Evolutionary conservation across 1,140 invertebrate species (phyloP).

Genomic region (Aporrectodea caliginosa): DNA sequence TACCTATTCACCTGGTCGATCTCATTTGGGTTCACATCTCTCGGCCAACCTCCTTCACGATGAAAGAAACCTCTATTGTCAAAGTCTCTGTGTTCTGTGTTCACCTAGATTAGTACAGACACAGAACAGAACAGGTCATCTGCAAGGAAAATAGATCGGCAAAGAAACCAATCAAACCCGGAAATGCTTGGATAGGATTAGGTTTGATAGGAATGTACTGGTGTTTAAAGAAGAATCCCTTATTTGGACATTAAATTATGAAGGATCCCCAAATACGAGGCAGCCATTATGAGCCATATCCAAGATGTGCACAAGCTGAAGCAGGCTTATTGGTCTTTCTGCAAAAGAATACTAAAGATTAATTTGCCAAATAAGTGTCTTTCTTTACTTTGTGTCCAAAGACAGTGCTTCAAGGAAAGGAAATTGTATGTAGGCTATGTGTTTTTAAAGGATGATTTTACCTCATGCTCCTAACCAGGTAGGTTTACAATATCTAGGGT

Average conservation of each 20-base stretch:
- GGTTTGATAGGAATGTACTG: not conserved
- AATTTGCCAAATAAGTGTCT: too few species aligned
- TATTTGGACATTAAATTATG: not conserved
- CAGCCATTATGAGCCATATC: not conserved
- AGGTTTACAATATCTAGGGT: too few species aligned
- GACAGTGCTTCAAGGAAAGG: too few species aligned
- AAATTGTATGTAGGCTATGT: too few species aligned
- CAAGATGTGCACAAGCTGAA: too few species aligned
- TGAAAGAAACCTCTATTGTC: slow-evolving; percentile 78
- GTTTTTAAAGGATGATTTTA: too few species aligned
- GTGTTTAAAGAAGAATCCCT: not conserved
- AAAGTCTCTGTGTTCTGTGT: slow-evolving; percentile 75
- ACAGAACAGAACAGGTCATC: not conserved
- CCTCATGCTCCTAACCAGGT: too few species aligned
- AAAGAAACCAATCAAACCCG: not conserved
- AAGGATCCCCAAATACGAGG: too few species aligned
- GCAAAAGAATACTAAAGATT: too few species aligned
- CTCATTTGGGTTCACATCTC: slow-evolving; percentile 86
- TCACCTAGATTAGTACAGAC: slow-evolving; percentile 58
- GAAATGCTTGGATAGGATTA: not conserved
- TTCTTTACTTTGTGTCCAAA: too few species aligned
- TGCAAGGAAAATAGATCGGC: not conserved
- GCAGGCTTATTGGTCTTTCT: too few species aligned
- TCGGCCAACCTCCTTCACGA: slow-evolving; percentile 93
- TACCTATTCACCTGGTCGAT: slow-evolving; percentile 82